Evolutionary conservation across 2,888 invertebrate genomes (phyloP).

Genomic region (Sericinus montela): DNA sequence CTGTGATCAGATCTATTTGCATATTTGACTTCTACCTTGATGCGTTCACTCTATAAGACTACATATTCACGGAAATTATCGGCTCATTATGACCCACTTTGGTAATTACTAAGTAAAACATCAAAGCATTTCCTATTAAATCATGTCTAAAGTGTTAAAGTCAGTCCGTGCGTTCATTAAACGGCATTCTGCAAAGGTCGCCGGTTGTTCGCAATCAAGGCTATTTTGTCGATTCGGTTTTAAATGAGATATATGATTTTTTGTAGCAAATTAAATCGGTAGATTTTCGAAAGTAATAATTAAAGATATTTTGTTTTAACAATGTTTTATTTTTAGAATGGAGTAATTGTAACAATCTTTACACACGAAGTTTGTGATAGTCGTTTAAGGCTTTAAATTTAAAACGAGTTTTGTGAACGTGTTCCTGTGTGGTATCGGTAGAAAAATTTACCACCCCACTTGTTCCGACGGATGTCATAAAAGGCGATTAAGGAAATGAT

Average conservation of each 20-base stretch:
- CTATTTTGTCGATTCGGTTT: slow-evolving; percentile 33
- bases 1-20: too few species aligned
- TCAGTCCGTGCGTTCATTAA: slow-evolving; percentile 24
- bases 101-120: slow-evolving; percentile 4
- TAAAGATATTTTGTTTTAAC: neutral
- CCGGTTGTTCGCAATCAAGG: slow-evolving; percentile 54
- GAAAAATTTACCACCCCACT: too few species aligned
- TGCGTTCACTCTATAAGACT: too few species aligned
- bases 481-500: too few species aligned
- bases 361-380: too few species aligned
- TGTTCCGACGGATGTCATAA: too few species aligned
- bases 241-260: slow-evolving; percentile 8
- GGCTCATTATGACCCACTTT: slow-evolving; percentile 10
- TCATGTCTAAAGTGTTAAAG: slow-evolving; percentile 17
- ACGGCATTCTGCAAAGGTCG: slow-evolving; percentile 43
- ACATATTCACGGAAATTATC: neutral
- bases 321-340: too few species aligned
- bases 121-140: neutral
- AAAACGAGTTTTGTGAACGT: too few species aligned
- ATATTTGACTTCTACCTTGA: too few species aligned
- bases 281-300: neutral
- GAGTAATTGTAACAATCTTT: too few species aligned
- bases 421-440: too few species aligned
- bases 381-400: too few species aligned
- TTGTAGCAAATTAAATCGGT: neutral